Base-by-base conservation (phyloP, 2,888 invertebrate genomes). In the Muscina levida region DNA sequence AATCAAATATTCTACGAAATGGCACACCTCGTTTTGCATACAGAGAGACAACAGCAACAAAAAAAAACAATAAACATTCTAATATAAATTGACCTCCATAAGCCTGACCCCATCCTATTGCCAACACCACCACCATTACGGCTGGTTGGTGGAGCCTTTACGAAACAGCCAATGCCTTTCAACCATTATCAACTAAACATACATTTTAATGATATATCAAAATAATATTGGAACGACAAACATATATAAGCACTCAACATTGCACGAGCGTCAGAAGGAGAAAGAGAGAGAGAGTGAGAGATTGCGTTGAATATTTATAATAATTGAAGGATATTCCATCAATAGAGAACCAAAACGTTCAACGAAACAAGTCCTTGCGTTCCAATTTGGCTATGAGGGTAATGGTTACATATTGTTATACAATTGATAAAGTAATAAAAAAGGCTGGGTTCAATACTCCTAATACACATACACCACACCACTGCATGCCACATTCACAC, bases 291-390 rank as follows among this genome's bases (percentile, higher is more conserved):
- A 31, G 31, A 5, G 31, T 8, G 31, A 31, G 53, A 83, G 75
- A 86, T 85, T 85, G 84, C 86, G 86, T 85, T 86, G 86, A 87
- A 87, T 88, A 88, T 87, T 86, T 86, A 87, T 86, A 88, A 87
- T 87, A 87, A 87, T 88, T 87, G 87, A 85, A 87, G 86, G 87
- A 87, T 88, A 87, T 87, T 88, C 85, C 88, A 88, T 87, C 86
- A 87, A 88, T 87, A 88, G 22, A 48, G 24, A 48, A 39, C 51
- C 24, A 53, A 53, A 74, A 26, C 42, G 17, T 48, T 57, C 42
- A 72, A 62, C 62, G 68, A 46, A 53, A 68, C 67, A 26, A 62
- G 53, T 65, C 31, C 56, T 53, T 51, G 8, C 51, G 6, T 22
- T 22, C 22, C 19, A 53, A 53, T 53, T 53, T 53, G 53, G 24